Base-by-base conservation (phyloP, 2,888 invertebrate genomes). In the Synergus umbraculus region DNA sequence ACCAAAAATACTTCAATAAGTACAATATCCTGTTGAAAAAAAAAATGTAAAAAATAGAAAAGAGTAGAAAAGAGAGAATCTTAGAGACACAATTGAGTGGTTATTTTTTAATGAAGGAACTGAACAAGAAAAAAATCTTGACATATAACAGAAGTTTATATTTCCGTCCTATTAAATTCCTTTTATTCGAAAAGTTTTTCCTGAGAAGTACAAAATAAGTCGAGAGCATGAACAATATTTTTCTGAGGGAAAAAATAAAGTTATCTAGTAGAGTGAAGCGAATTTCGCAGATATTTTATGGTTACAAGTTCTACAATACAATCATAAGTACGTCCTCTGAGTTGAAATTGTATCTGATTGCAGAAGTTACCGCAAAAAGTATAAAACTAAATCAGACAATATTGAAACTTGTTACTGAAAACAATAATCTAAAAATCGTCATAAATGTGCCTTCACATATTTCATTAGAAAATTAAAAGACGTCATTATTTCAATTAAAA, bases 281-380 rank as follows among this genome's bases (percentile, higher is more conserved):
- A 67, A 67, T 67, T 44, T 67, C 66, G n/a, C 44, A 41, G 66
- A 67, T 67, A 44, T 44, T 44, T 44, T 43, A 67, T 67, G 44
- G 22, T 67, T 67, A 12, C 44, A 41, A 67, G 66, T 22, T 67
- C 44, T 18, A 43, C 65, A 65, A 65, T 18, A 43, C 65, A 65
- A 65, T 43, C 41, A 41, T n/a, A 43, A 65, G 65, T 65, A n/a
- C n/a, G n/a, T 65, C n/a, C 41, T 41, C 65, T 43, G 9, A 60
- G 12, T 43, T 60, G 46, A 76, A 63, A 76, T 76, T n/a, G 64
- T 69, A 49, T 22, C 60, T 43, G 78, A 43, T 73, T 22, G 60
- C 43, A 37, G 5, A 54, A 37, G 65, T 43, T 65, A 10, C 1
- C n/a, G n/a, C 41, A 41, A 41, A 65, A 65, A 65, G 41, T n/a